These are phyloP conservation scores for Drosophila rellima DNA, from an alignment of 2,888 invertebrate species.

Conservation along the genomic window DNA sequence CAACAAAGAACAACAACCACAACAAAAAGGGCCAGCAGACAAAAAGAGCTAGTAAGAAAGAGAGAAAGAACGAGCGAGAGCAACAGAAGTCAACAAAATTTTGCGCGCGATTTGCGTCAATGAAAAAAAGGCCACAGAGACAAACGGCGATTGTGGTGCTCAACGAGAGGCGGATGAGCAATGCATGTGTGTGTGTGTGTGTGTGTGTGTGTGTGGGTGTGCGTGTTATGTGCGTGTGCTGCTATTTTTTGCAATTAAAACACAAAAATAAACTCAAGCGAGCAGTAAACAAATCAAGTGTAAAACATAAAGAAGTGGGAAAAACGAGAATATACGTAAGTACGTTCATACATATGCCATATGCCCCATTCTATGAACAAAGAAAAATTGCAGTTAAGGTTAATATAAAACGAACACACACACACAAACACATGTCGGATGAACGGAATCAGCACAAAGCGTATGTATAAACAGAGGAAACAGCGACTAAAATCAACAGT, in stretches of 20 bases:
- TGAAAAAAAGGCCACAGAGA: slow-evolving; percentile 46
- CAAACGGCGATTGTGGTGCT: slow-evolving; percentile 24
- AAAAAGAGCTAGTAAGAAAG: slow-evolving; percentile 1
- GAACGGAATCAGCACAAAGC: slow-evolving; percentile 10
- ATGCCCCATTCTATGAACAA: slow-evolving; percentile 39
- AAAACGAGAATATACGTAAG: slow-evolving; percentile 16
- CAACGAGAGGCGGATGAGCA: not conserved
- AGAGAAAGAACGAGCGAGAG: slow-evolving; percentile 36
- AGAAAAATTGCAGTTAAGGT: slow-evolving; percentile 58
- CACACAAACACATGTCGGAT: slow-evolving; percentile 12
- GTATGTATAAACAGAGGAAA: slow-evolving; percentile 29
- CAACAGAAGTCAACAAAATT: slow-evolving; percentile 66
- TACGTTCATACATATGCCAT: slow-evolving; percentile 17
- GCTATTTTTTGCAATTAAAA: slow-evolving; percentile 70
- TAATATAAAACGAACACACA: slow-evolving; percentile 29
- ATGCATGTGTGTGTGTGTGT: slow-evolving; percentile 1
- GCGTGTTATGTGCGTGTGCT: slow-evolving; percentile 12
- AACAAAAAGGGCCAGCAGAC: slow-evolving; percentile 29
- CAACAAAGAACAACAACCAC: slow-evolving; percentile 1
- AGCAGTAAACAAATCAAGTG: slow-evolving; percentile 73
- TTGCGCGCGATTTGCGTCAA: slow-evolving; percentile 78
- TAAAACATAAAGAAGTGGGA: slow-evolving; percentile 57
- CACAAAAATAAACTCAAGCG: slow-evolving; percentile 63
- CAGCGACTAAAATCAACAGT: slow-evolving; percentile 61
- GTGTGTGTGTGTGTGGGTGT: slow-evolving; percentile 5